Base-by-base conservation (phyloP, 2,888 invertebrate genomes). In the Heliconius ethilla region DNA sequence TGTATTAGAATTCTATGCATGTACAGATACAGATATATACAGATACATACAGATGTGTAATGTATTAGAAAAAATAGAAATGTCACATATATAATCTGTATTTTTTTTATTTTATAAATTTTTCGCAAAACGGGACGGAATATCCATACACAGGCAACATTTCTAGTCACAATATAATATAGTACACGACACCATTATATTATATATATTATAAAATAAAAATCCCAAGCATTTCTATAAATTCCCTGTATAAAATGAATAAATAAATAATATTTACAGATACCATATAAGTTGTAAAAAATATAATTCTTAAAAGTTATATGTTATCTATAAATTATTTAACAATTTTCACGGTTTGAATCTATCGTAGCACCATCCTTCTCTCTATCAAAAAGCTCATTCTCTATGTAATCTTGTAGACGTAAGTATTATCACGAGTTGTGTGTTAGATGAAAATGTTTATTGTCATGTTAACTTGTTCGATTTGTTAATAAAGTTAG, bases 401-500 rank as follows among this genome's bases (percentile, higher is more conserved):
- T 27, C 15, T 63, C 45, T 62, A 37, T 74, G 10, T 77, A 72
- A 77, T 33, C 67, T 51, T 29, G 45, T 70, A 77, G 70, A 70
- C n/a, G 13, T 78, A 79, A 77, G 76, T 76, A 79, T 80, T 79
- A 83, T 82, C 79, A 85, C 84, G 86, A 83, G 83, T 86, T 86
- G 84, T 84, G 82, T 86, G 83, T 84, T 81, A 83, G 84, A 77
- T 63, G 51, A 86, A 69, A 88, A 85, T 88, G 83, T 88, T 89
- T 87, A 86, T 86, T 86, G 84, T 85, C 84, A 83, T 86, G 89
- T 89, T 90, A 88, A 82, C 81, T 82, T 86, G 85, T 88, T 89
- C 85, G 73, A 86, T 87, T 89, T 90, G 90, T 90, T 90, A 82
- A 87, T 82, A 82, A 83, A 84, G 84, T 86, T 90, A 89, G 86